Conservation (phyloP, 2,113 vertebrate species). For the Paratilapia polleni region DNA sequence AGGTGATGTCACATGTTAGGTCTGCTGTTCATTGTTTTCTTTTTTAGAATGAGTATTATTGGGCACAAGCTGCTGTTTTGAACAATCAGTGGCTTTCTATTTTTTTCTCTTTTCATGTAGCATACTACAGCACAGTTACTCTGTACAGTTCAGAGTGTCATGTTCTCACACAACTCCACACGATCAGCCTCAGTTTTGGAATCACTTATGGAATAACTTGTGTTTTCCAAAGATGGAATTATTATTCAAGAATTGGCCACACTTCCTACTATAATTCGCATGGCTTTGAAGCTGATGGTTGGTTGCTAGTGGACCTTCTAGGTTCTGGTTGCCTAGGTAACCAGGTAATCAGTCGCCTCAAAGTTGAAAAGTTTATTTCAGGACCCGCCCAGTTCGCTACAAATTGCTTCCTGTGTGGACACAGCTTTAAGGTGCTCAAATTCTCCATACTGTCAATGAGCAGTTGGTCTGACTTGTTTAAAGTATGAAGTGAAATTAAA, state of each 20-base stretch:
- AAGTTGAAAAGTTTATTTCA: too few relatives aligned
- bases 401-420: not conserved
- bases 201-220: too few relatives aligned
- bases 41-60: too few relatives aligned
- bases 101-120: conserved; percentile 1
- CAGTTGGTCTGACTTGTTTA: not conserved
- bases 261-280: too few relatives aligned
- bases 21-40: too few relatives aligned
- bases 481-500: not conserved
- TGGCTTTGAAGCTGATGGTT: too few relatives aligned
- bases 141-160: not conserved
- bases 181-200: not conserved
- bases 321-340: not conserved
- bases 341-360: not conserved
- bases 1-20: too few relatives aligned
- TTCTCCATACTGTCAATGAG: not conserved
- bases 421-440: not conserved
- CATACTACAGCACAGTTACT: not conserved
- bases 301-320: too few relatives aligned
- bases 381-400: not conserved
- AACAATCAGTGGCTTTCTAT: not conserved
- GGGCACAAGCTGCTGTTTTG: not conserved
- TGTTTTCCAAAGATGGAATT: too few relatives aligned
- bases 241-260: too few relatives aligned
- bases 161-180: not conserved